Conservation (phyloP, 2,113 vertebrate genomes). For the Urocolius indicus region DNA sequence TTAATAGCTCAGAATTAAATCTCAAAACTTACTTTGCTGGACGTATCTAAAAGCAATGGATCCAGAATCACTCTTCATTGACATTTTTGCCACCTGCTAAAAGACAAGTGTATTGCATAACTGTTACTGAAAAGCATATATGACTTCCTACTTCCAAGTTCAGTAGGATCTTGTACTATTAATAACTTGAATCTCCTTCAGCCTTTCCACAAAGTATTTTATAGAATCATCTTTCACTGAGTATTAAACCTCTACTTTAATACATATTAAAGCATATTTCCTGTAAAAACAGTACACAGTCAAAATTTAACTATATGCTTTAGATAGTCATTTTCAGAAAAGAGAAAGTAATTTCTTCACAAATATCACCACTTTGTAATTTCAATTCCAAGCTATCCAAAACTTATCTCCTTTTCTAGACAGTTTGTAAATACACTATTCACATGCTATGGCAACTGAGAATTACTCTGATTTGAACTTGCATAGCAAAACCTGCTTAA, state of each 20-base stretch:
- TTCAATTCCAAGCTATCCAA: background rate
- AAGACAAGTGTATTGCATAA: background rate
- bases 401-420: background rate
- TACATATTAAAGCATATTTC: background rate
- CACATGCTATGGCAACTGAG: background rate
- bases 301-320: background rate
- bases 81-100: background rate
- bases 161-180: background rate
- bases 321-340: background rate
- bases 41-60: background rate
- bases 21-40: background rate
- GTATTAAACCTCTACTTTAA: background rate
- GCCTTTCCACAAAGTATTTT: background rate
- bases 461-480: background rate
- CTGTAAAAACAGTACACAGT: background rate
- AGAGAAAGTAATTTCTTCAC: background rate
- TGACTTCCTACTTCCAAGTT: background rate
- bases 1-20: background rate
- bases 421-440: background rate
- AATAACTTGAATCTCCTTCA: background rate
- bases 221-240: background rate
- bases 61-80: background rate
- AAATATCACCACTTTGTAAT: background rate
- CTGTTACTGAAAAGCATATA: background rate
- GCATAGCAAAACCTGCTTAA: background rate